phyloP scores from a whole-genome alignment of 2,888 invertebrate species.

The Nephrotoma guestfalica region DNA sequence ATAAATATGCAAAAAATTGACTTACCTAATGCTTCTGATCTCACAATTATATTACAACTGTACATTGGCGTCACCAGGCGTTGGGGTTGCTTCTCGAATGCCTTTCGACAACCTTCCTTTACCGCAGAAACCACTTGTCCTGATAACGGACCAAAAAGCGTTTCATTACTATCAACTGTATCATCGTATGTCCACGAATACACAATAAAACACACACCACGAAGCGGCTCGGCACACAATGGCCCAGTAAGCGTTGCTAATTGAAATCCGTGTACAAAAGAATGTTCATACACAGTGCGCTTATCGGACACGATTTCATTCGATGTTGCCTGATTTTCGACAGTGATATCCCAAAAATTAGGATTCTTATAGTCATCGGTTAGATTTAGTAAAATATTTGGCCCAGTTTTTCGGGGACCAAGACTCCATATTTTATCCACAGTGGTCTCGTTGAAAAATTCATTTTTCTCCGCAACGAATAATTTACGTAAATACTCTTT shows the following conservation, averaged over 20 bases:
- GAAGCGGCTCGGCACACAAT: constrained; percentile 92
- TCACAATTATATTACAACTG: constrained; percentile 62
- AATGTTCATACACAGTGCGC: constrained; percentile 53
- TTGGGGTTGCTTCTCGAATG: constrained; percentile 79
- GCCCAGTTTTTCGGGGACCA: constrained; percentile 77
- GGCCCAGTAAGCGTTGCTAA: constrained; percentile 80
- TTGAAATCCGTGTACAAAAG: constrained; percentile 77
- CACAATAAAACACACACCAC: constrained; percentile 82
- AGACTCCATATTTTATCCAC: constrained; percentile 75
- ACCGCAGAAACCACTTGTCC: constrained; percentile 87
- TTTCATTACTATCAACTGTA: constrained; percentile 26
- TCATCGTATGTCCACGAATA: constrained; percentile 60
- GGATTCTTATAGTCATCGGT: constrained; percentile 47
- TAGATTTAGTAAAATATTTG: constrained; percentile 78
- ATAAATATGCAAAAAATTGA: constrained; percentile 16
- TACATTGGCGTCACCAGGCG: constrained; percentile 94
- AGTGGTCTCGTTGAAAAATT: constrained; percentile 14
- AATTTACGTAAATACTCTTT: constrained; percentile 14
- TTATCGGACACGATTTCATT: constrained; percentile 34
- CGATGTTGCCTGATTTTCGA: constrained; percentile 13
- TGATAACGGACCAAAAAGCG: constrained; percentile 33
- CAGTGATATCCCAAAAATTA: constrained; percentile 33
- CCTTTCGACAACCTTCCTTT: constrained; percentile 75
- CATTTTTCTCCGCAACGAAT: constrained; percentile 20
- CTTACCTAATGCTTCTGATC: constrained; percentile 78